Base-by-base conservation (phyloP, 2,888 invertebrate genomes). In the Drosophila paranaensis region DNA sequence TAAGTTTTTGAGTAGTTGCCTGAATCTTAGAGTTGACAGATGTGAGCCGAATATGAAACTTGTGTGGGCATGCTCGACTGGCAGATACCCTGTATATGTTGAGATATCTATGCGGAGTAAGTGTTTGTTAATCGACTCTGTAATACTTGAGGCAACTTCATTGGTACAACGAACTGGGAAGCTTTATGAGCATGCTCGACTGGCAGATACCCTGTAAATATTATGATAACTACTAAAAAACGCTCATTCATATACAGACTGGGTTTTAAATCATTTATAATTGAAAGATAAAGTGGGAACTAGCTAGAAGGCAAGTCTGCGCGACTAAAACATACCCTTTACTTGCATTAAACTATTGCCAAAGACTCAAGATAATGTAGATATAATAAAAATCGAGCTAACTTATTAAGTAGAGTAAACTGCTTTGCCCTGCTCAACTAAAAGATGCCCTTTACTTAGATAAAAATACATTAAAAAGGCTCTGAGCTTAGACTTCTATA, bases 1-100 rank as follows among this genome's bases (percentile, higher is more conserved):
- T 2, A 8, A 3, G 11, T 11, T 0, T 0, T 25, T 10, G 5
- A n/a, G 5, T n/a, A 5, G 9, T n/a, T 30, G 27, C 5, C 0
- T 4, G 8, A n/a, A 8, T n/a, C 14, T 30, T 30, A 1, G 5
- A 30, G n/a, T 5, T 30, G 0, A 30, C 5, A 30, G 13, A 16
- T 35, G 9, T 30, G 6, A 30, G 3, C 9, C 27, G 20, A 20
- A 1, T 20, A 20, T 20, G 20, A 20, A 27, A 4, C 14, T 25
- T 14, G 9, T n/a, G 9, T 5, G 2, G 2, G 2, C n/a, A n/a
- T n/a, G 48, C 33, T 33, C 11, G 53, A 39, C 39, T 27, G n/a
- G 11, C 6, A 35, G 4, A 45, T 56, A 57, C 45, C 57, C 57
- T 20, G 20, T 13, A 20, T 10, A 16, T 10, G 5, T 16, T 10